A percentile compares a stretch with the other conserved stretches of the same genome.
Evolutionary conservation across 2,113 vertebrate genomes (phyloP).

Genomic region (Pterocles burchelli): DNA sequence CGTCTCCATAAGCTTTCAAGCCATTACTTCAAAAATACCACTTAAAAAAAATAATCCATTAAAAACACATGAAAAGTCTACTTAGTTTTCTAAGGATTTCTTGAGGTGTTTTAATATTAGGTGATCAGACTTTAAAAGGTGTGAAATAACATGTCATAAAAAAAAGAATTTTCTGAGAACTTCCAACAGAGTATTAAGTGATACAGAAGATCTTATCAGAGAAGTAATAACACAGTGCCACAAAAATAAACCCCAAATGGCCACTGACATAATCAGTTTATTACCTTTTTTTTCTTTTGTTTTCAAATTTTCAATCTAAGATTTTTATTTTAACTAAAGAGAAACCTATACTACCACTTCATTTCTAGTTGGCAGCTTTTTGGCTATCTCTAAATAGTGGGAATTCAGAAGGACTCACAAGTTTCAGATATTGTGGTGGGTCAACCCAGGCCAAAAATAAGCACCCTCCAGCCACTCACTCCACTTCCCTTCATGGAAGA

Average conservation of each 20-base stretch:
- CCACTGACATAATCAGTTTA: not conserved
- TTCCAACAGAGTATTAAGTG: not conserved
- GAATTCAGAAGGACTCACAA: not conserved
- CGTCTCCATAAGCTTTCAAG: not conserved
- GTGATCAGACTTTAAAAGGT: not conserved
- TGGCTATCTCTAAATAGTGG: not conserved
- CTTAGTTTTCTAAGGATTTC: not conserved
- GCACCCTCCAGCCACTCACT: not conserved
- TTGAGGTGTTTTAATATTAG: not conserved
- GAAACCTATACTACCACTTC: not conserved
- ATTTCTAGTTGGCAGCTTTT: not conserved
- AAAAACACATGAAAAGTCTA: not conserved
- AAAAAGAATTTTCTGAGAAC: not conserved
- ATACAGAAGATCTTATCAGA: not conserved
- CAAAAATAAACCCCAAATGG: not conserved
- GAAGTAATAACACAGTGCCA: not conserved
- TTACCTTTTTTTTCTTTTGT: not conserved
- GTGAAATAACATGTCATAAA: not conserved
- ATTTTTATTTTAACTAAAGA: not conserved
- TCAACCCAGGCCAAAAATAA: not conserved
- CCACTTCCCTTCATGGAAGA: not conserved
- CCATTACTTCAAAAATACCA: not conserved
- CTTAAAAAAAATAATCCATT: not conserved
- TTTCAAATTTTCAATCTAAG: not conserved
- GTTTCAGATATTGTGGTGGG: not conserved